Evolutionary conservation across 1,140 invertebrate genomes (phyloP), one percentile per base, ranked within the genome.

Genomic region (Marisa cornuarietis): DNA sequence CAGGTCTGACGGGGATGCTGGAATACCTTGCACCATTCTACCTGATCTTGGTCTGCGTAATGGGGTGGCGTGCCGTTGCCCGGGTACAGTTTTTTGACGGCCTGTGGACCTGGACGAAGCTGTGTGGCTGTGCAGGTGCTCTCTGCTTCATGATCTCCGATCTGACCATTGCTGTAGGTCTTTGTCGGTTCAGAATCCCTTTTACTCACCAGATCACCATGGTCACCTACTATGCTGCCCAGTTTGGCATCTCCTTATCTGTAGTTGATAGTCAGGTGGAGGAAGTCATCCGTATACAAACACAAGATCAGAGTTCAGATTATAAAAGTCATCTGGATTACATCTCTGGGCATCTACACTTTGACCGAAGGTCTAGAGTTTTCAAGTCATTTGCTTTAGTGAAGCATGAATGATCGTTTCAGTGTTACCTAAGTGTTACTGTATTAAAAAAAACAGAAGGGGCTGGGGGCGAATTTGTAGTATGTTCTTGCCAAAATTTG

Each of bases 181-280:
- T 94, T 86, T 98, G 97, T 88, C 91, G 93, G 80, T 92, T 84
- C 72, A 54, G 61, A 1, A 89, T 97, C 85, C 94, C 94, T 20
- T 92, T 95, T 90, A 89, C 93, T 65, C 94, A 96, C 93, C 92
- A 94, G 62, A 89, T 95, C 63, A 95, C 97, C 76, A 98, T 98
- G 96, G 90, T 94, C 4, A 96, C 96, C 3, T 98, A 98, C 91
- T 98, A 97, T 90, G 93, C 94, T 65, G 96, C 95, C 16, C 96
- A 98, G 91, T 92, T 98, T 68, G 94, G 95, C 58, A 96, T 98
- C 82, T 94, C 96, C 16, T 89, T 97, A 51, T 96, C 95, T 84
- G 94, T 95, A 5, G 93, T 96, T n/a, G 94, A 95, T 85, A 91
- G 90, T 79, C 90, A 88, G 49, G 86, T 90, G 22, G 90, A 91